Conservation (phyloP, 2,113 vertebrate genomes). For the Macrotis lagotis region DNA sequence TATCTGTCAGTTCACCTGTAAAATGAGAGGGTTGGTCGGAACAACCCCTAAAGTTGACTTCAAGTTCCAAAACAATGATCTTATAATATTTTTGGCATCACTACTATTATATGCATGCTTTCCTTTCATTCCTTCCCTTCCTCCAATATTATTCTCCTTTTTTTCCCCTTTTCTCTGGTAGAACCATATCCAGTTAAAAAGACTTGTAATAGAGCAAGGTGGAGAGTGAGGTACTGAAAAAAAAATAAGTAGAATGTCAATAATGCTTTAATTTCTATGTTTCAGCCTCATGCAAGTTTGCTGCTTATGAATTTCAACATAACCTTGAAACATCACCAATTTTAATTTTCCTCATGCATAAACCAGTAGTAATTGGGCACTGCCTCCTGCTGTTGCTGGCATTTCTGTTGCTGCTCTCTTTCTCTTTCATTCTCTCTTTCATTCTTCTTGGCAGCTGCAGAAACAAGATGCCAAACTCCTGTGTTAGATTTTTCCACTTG, state of each 20-base stretch:
- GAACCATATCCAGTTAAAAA: slow-evolving; percentile 13
- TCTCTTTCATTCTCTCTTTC: slow-evolving; percentile 63
- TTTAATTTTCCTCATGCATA: slow-evolving; percentile 71
- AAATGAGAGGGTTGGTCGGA: neutral
- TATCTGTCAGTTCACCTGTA: neutral
- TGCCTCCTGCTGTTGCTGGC: slow-evolving; percentile 60
- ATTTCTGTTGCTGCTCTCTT: slow-evolving; percentile 55
- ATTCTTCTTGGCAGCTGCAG: slow-evolving; percentile 70
- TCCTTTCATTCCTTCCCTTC: neutral
- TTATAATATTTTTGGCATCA: neutral
- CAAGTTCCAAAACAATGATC: neutral
- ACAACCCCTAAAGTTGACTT: neutral
- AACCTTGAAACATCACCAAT: slow-evolving; percentile 75
- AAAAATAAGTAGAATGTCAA: slow-evolving; percentile 66
- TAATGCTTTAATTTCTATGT: slow-evolving; percentile 69
- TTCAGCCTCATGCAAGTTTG: slow-evolving; percentile 74
- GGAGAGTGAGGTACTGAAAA: slow-evolving; percentile 58
- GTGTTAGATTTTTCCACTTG: slow-evolving; percentile 33
- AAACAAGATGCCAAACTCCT: slow-evolving; percentile 60
- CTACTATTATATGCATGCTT: neutral
- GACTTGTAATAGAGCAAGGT: slow-evolving; percentile 59
- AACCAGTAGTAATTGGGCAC: slow-evolving; percentile 69
- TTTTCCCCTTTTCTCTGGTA: neutral
- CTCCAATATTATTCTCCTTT: neutral
- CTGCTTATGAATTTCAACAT: slow-evolving; percentile 74